Conservation (phyloP, 1,140 invertebrate genomes). For the Papilio polyxenes region DNA sequence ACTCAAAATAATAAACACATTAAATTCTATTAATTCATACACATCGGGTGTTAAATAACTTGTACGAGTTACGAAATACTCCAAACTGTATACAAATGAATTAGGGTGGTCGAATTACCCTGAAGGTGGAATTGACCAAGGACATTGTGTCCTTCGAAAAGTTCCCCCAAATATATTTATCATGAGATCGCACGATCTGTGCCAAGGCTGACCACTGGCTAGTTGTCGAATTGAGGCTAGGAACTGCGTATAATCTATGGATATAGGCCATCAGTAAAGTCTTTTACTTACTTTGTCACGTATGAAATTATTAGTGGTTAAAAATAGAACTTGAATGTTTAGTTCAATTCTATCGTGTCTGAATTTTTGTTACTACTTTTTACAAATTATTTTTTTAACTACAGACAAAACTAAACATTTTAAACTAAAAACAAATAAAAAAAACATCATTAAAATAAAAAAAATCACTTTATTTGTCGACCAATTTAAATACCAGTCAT, state of each 20-base stretch:
- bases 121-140: background rate
- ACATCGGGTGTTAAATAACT: background rate
- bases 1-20: background rate
- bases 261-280: background rate
- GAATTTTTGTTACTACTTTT: too few species aligned
- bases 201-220: constrained; percentile 16
- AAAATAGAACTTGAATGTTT: too few species aligned
- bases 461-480: too few species aligned
- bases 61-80: background rate
- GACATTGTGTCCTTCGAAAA: background rate
- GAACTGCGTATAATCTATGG: background rate
- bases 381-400: too few species aligned
- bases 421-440: too few species aligned
- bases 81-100: background rate
- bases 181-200: constrained; percentile 20
- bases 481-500: too few species aligned
- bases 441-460: too few species aligned
- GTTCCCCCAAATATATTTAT: constrained; percentile 20
- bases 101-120: background rate
- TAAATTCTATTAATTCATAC: background rate
- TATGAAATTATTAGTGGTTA: too few species aligned
- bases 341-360: too few species aligned
- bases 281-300: background rate
- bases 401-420: too few species aligned
- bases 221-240: background rate